phyloP scores from a whole-genome alignment of 1,140 invertebrate species.

The Aphaenogaster floridana region DNA sequence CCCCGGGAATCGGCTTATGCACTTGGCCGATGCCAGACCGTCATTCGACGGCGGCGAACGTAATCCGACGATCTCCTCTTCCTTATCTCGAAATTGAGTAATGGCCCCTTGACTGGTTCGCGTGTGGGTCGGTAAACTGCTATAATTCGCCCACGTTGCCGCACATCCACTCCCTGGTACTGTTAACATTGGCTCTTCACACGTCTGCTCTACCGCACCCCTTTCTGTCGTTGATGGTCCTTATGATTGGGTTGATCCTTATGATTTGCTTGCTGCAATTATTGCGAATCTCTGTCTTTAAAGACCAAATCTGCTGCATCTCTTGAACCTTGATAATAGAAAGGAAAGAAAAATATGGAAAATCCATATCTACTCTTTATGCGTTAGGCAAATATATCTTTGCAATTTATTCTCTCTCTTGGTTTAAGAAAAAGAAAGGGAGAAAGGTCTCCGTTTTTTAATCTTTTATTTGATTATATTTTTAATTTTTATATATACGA shows the following conservation, averaged over 20 bases:
- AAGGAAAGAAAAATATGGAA: background rate
- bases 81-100: slow-evolving; percentile 78
- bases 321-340: background rate
- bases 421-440: background rate
- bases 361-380: background rate
- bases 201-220: slow-evolving; percentile 1
- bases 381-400: background rate
- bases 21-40: background rate
- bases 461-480: background rate
- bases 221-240: background rate
- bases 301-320: too few relatives aligned
- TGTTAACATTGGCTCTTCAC: slow-evolving; percentile 34
- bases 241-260: background rate
- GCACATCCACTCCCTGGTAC: slow-evolving; percentile 27
- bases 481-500: background rate
- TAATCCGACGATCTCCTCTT: slow-evolving; percentile 75
- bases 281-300: background rate
- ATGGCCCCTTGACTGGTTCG: slow-evolving; percentile 74
- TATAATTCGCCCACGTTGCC: slow-evolving; percentile 80
- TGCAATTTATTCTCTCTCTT: background rate
- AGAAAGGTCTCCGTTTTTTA: background rate
- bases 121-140: slow-evolving; percentile 81
- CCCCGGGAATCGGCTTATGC: slow-evolving; percentile 38
- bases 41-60: slow-evolving; percentile 46
- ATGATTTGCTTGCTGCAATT: background rate